phyloP scores from a whole-genome alignment of 1,140 invertebrate genomes.

The Drosophila sproati region DNA sequence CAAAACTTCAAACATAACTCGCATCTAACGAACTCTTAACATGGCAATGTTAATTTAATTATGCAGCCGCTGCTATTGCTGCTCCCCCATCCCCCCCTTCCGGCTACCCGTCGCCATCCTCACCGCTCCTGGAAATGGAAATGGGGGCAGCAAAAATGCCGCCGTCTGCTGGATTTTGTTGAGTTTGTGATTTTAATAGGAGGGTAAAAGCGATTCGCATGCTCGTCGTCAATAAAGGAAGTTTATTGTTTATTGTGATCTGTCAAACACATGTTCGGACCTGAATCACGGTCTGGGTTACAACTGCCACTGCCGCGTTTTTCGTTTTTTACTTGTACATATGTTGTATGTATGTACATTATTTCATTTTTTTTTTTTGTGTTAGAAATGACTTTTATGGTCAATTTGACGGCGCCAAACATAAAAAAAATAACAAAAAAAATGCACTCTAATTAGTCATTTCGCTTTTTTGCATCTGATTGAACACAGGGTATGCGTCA shows the following conservation, averaged over 20 bases:
- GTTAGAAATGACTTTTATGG: conserved; percentile 29
- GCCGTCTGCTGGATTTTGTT: neutral
- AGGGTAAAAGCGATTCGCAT: conserved; percentile 16
- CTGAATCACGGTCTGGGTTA: conserved; percentile 2
- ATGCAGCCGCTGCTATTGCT: conserved; percentile 17
- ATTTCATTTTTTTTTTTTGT: neutral
- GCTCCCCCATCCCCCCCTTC: neutral
- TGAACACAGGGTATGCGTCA: conserved; percentile 86
- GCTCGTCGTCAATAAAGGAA: conserved; percentile 22
- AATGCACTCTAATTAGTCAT: conserved; percentile 6
- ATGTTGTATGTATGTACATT: too few species aligned
- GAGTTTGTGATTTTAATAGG: conserved; percentile 17
- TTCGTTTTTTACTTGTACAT: neutral
- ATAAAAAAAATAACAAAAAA: neutral
- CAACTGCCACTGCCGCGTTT: neutral
- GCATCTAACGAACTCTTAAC: conserved; percentile 36
- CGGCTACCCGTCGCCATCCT: neutral
- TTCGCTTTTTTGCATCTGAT: conserved; percentile 8
- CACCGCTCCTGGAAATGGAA: conserved; percentile 9
- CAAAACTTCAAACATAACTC: conserved; percentile 15
- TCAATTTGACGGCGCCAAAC: conserved; percentile 25
- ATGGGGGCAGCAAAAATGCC: conserved; percentile 6
- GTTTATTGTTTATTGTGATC: conserved; percentile 26
- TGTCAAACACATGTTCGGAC: conserved; percentile 31
- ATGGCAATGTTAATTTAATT: conserved; percentile 75